These are phyloP conservation scores for Forbesichthys agassizii DNA, from an alignment of 2,113 vertebrate species.

Conservation along the genomic window DNA sequence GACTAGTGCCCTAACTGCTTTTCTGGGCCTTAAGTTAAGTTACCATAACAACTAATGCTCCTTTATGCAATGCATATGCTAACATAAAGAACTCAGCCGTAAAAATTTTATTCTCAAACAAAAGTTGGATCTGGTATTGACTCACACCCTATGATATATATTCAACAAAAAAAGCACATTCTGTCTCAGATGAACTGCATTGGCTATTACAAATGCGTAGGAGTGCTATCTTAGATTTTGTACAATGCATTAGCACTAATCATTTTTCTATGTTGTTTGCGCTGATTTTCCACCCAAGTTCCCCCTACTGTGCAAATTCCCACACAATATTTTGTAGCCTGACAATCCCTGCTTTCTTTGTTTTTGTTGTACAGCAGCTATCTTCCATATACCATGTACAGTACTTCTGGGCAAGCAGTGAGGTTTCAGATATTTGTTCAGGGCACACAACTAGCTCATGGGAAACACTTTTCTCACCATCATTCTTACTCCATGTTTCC, in stretches of 20 bases:
- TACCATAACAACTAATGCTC: conserved; percentile 37
- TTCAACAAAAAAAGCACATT: too few relatives aligned
- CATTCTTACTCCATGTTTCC: conserved; percentile 35
- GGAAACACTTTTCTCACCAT: conserved; percentile 35
- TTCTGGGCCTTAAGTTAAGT: conserved; percentile 51
- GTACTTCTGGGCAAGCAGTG: conserved; percentile 63
- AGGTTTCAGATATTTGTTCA: conserved; percentile 53
- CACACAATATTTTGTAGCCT: conserved; percentile 54
- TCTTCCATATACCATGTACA: conserved; percentile 47
- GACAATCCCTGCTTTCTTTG: conserved; percentile 65
- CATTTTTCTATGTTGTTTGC: conserved; percentile 15
- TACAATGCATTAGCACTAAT: conserved; percentile 25
- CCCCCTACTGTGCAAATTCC: conserved; percentile 14
- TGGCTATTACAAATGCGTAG: too few relatives aligned
- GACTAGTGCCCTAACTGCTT: conserved; percentile 67
- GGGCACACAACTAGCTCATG: conserved; percentile 40
- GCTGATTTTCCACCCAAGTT: conserved; percentile 3
- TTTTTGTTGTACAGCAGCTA: conserved; percentile 67
- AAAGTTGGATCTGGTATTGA: too few relatives aligned
- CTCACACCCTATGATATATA: too few relatives aligned
- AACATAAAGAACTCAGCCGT: not conserved
- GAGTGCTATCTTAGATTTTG: too few relatives aligned
- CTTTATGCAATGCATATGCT: conserved; percentile 40
- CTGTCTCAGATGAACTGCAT: too few relatives aligned
- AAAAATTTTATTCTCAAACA: too few relatives aligned